phyloP scores from a whole-genome alignment of 2,797 vertebrate species.

The Eurystomus glaucurus region DNA sequence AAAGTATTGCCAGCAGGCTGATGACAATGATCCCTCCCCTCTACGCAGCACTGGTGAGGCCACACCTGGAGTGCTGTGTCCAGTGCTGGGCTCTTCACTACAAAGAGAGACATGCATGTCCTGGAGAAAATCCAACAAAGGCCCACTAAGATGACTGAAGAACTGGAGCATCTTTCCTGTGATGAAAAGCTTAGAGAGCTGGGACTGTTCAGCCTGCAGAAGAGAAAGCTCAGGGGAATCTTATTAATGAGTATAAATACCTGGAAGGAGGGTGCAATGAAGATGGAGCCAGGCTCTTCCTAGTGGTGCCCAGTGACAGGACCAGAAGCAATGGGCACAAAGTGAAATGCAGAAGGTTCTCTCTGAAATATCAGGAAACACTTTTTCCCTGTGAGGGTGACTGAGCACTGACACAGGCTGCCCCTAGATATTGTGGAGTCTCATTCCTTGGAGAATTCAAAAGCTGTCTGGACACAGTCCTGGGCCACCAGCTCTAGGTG shows the following conservation, averaged over 20 bases:
- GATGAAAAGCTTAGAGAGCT: neutral
- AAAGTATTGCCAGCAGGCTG: neutral
- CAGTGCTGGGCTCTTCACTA: neutral
- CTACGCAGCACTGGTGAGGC: neutral
- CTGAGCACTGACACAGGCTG: neutral
- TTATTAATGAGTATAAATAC: neutral
- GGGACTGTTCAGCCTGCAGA: neutral
- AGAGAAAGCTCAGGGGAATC: neutral
- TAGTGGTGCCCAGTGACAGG: neutral
- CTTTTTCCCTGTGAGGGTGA: neutral
- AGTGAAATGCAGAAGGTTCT: neutral
- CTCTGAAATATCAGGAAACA: neutral
- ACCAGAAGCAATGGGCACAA: accelerated
- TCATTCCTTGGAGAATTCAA: neutral
- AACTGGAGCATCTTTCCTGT: neutral
- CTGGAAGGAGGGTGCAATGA: neutral
- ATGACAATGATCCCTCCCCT: neutral
- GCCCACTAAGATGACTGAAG: neutral
- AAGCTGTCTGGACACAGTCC: neutral
- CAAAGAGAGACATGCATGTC: neutral
- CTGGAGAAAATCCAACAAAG: neutral
- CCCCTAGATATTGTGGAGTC: neutral
- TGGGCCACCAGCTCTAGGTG: neutral
- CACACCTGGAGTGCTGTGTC: neutral
- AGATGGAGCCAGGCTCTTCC: neutral